A percentile compares a stretch with the other conserved stretches of the same genome.
These are phyloP conservation scores for Euthynnus affinis DNA, from an alignment of 2,797 vertebrate genomes.

Conservation along the genomic window DNA sequence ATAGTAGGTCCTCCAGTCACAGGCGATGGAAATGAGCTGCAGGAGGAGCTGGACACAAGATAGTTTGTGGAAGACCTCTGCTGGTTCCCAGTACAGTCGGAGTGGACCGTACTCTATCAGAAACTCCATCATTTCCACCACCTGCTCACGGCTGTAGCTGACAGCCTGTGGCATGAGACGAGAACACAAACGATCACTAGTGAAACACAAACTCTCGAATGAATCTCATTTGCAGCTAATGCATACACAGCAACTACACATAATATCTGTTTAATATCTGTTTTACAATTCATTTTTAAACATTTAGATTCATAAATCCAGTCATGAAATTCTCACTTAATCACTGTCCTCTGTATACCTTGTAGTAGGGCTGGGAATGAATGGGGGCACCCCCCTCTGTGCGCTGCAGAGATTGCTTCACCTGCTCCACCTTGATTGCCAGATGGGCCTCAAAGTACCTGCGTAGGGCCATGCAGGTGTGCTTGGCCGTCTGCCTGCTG, in stretches of 20 bases:
- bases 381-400: constrained; percentile 96
- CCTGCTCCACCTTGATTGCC: constrained; percentile 98
- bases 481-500: constrained; percentile 98
- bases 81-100: constrained; percentile 97
- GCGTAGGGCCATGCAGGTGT: constrained; percentile 99
- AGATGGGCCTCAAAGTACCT: constrained; percentile 99
- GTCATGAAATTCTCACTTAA: neutral
- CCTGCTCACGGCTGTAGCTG: constrained; percentile 97
- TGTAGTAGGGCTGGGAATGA: constrained; percentile 97
- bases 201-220: neutral
- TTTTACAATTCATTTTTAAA: neutral
- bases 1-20: constrained; percentile 99
- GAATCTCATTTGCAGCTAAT: neutral
- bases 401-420: constrained; percentile 97
- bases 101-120: constrained; percentile 96
- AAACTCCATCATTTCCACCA: constrained; percentile 99
- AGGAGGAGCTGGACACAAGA: constrained; percentile 97
- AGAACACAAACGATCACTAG: constrained; percentile 17
- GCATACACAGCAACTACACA: neutral
- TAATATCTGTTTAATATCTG: too few species aligned
- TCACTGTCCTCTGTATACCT: constrained; percentile 83
- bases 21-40: constrained; percentile 98
- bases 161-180: constrained; percentile 87
- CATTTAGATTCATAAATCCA: neutral
- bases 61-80: constrained; percentile 97